A percentile compares a stretch with the other conserved stretches of the same genome.
phyloP scores from a whole-genome alignment of 2,113 vertebrate species.

The Symphodus melops region DNA sequence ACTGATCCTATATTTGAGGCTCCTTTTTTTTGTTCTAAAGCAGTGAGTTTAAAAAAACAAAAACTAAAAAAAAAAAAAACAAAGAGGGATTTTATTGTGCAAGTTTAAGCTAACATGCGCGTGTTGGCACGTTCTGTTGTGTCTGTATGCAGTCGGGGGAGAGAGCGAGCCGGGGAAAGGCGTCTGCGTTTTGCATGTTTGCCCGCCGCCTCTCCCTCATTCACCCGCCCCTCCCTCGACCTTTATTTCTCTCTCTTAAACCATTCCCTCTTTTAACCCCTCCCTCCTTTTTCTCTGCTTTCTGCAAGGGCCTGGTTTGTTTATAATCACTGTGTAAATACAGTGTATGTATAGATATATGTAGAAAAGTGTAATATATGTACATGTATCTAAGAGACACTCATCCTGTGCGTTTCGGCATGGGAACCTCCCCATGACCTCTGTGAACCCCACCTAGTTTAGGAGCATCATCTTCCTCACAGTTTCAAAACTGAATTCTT shows the following conservation, averaged over 20 bases:
- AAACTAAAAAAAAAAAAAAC: no score
- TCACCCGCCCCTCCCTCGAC: constrained; percentile 13
- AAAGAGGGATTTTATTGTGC: constrained; percentile 69
- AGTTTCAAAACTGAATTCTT: constrained; percentile 10
- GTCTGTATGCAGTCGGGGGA: constrained; percentile 67
- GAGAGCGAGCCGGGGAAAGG: constrained; percentile 34
- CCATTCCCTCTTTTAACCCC: constrained; percentile 47
- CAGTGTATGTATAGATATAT: constrained; percentile 80
- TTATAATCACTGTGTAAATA: constrained; percentile 77
- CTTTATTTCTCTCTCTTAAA: constrained; percentile 37
- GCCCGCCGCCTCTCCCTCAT: constrained; percentile 66
- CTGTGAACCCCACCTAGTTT: constrained; percentile 43
- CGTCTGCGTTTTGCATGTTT: constrained; percentile 69
- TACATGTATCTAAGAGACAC: constrained; percentile 81
- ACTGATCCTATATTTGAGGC: constrained; percentile 53
- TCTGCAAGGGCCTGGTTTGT: constrained; percentile 74
- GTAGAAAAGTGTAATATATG: constrained; percentile 82
- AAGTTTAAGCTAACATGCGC: constrained; percentile 54
- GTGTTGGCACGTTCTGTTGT: constrained; percentile 51
- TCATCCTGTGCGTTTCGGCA: constrained; percentile 73
- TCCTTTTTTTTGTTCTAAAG: constrained; percentile 53
- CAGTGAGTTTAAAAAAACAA: constrained; percentile 59
- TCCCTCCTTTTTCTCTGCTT: constrained; percentile 60
- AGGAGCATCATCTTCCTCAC: constrained; percentile 31
- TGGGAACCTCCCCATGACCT: constrained; percentile 48